Base-by-base conservation (phyloP, 2,888 invertebrate genomes). In the Torymus tubicola region DNA sequence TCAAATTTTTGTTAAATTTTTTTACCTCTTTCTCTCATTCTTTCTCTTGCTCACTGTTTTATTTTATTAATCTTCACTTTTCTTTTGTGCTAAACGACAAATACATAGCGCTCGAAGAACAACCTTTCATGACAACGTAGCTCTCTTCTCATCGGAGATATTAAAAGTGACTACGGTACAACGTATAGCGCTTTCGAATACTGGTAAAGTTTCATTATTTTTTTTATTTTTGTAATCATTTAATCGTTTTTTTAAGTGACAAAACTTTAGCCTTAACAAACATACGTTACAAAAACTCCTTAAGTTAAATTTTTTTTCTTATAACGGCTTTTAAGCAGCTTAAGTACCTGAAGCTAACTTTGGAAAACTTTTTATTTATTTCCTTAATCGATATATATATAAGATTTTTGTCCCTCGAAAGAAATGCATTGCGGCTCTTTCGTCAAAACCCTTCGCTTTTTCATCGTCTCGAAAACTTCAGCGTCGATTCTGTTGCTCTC, bases 261-360 rank as follows among this genome's bases (percentile, higher is more conserved):
- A 82, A 84, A 83, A 83, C 81, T 84, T 83, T 87, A 88, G 87
- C 87, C 88, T 88, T 90, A 90, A 90, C 87, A 90, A 90, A 89
- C 86, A 86, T 88, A 89, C 87, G 87, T 88, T 88, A 86, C 87
- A 89, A 88, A 89, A 88, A 89, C 86, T 84, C 86, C 87, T 87
- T 89, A 88, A 88, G 87, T 88, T 87, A 87, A 70, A 42, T 8
- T 42, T 42, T 42, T 78, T 75, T 77, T 70, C 63, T 87, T 86
- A 77, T 80, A 87, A 88, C 87, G 87, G 86, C 86, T 85, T 87
- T 87, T 86, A 88, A 88, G 89, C 88, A 87, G 86, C 86, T 89
- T 89, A 90, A 90, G 89, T 90, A 89, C 88, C 86, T 86, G 88
- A 86, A 89, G 87, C 86, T 87, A 87, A 84, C 87, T 87, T 86